Evolutionary conservation across 2,797 vertebrate species (phyloP).

Genomic region (Pyrocephalus nanus): DNA sequence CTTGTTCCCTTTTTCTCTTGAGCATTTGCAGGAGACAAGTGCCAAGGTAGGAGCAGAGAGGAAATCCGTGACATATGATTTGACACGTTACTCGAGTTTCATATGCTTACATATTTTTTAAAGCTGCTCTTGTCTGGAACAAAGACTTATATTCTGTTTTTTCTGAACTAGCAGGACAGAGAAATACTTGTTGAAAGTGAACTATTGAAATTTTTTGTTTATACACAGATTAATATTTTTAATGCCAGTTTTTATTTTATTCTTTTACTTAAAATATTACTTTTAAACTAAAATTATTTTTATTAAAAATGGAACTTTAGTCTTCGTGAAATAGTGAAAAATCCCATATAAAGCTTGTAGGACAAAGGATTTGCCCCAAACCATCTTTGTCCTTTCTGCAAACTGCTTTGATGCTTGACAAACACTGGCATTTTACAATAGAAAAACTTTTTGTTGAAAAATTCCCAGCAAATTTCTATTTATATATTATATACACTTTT

Average conservation of each 20-base stretch:
- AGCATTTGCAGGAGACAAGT: background rate
- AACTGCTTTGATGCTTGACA: background rate
- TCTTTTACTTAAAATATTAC: background rate
- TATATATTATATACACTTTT: background rate
- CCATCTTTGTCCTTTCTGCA: background rate
- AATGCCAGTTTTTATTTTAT: background rate
- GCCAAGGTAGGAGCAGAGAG: background rate
- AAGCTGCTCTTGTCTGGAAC: background rate
- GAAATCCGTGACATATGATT: conserved; percentile 5
- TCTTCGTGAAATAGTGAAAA: background rate
- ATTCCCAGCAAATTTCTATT: background rate
- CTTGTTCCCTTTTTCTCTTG: conserved; percentile 8
- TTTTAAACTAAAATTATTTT: background rate
- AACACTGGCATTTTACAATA: background rate
- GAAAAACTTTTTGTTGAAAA: background rate
- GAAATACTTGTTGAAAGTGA: background rate
- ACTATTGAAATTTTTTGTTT: background rate
- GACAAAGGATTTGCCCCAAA: background rate
- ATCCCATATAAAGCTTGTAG: background rate
- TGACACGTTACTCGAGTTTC: background rate
- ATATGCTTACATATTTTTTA: background rate
- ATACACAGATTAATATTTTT: background rate
- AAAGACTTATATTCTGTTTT: background rate
- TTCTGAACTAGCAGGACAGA: background rate
- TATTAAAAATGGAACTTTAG: background rate